These are phyloP conservation scores for Anomalospiza imberbis DNA, from an alignment of 2,797 vertebrate species.

Conservation along the genomic window DNA sequence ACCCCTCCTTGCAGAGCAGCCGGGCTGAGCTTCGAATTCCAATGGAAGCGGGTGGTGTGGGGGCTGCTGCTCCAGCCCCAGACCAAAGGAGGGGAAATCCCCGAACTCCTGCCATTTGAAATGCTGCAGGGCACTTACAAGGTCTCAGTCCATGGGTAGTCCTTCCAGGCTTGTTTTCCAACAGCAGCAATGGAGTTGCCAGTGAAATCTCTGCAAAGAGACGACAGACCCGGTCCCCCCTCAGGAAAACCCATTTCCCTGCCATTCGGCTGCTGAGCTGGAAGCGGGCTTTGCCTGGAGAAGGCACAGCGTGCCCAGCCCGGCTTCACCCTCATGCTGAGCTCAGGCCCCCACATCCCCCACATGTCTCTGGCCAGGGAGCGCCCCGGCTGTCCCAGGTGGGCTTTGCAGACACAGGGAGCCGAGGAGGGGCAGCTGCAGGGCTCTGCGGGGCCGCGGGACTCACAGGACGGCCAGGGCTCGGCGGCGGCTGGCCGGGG, in stretches of 20 bases:
- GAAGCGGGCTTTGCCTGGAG: background rate
- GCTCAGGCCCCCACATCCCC: fast-evolving
- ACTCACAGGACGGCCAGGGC: slow-evolving; percentile 11
- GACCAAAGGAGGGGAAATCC: background rate
- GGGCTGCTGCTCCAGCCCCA: background rate
- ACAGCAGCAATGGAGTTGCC: slow-evolving; percentile 51
- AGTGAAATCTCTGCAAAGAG: slow-evolving; percentile 61
- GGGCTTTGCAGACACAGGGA: background rate
- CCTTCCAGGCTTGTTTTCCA: slow-evolving; percentile 11
- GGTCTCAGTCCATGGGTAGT: slow-evolving; percentile 46
- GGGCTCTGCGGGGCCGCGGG: fast-evolving
- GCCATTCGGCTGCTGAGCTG: background rate
- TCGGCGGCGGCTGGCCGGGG: background rate
- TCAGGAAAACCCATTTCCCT: background rate
- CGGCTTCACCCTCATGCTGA: background rate
- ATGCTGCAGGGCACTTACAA: slow-evolving; percentile 44
- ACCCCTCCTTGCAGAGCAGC: background rate
- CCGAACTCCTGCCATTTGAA: background rate
- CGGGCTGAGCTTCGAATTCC: background rate
- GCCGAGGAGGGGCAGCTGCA: background rate
- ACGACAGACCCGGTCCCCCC: background rate
- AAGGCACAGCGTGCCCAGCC: background rate
- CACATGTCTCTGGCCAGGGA: background rate
- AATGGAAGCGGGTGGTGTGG: fast-evolving
- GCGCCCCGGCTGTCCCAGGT: background rate